phyloP scores from a whole-genome alignment of 2,888 invertebrate species.

The Epistrophe eligans region DNA sequence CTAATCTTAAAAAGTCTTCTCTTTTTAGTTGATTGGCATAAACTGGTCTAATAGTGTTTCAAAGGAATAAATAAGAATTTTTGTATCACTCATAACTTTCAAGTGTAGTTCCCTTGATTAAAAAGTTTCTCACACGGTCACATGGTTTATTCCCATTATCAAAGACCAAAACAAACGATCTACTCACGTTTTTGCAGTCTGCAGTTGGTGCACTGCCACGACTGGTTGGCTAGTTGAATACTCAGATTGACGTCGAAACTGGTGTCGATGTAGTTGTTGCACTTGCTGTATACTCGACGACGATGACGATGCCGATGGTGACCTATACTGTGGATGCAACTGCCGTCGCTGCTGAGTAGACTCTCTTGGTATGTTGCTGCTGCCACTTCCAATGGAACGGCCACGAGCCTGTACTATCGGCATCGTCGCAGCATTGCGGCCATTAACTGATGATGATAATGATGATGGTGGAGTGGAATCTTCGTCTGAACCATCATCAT shows the following conservation, averaged over 20 bases:
- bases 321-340: slow-evolving; percentile 70
- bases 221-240: slow-evolving; percentile 45
- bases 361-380: slow-evolving; percentile 44
- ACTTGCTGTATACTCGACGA: slow-evolving; percentile 60
- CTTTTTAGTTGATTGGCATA: not conserved
- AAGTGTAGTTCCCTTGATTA: slow-evolving; percentile 10
- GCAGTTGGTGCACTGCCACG: slow-evolving; percentile 62
- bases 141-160: slow-evolving; percentile 2
- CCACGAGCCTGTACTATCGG: slow-evolving; percentile 54
- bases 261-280: slow-evolving; percentile 75
- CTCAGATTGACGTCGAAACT: slow-evolving; percentile 64
- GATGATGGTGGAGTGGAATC: slow-evolving; percentile 44
- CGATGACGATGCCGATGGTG: slow-evolving; percentile 65
- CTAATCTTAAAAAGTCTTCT: no score
- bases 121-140: slow-evolving; percentile 4
- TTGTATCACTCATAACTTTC: not conserved
- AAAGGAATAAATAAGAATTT: not conserved
- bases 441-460: slow-evolving; percentile 18
- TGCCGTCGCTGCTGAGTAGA: slow-evolving; percentile 20
- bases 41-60: not conserved
- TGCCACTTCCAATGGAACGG: slow-evolving; percentile 65
- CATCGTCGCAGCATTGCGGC: slow-evolving; percentile 49
- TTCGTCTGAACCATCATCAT: slow-evolving; percentile 64
- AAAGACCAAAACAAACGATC: slow-evolving; percentile 16
- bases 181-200: slow-evolving; percentile 82